Evolutionary conservation across 92 coral and sea anemone genomes (phyloP), one percentile per base, ranked within the genome.

Genomic region (Parazoanthus darwini): DNA sequence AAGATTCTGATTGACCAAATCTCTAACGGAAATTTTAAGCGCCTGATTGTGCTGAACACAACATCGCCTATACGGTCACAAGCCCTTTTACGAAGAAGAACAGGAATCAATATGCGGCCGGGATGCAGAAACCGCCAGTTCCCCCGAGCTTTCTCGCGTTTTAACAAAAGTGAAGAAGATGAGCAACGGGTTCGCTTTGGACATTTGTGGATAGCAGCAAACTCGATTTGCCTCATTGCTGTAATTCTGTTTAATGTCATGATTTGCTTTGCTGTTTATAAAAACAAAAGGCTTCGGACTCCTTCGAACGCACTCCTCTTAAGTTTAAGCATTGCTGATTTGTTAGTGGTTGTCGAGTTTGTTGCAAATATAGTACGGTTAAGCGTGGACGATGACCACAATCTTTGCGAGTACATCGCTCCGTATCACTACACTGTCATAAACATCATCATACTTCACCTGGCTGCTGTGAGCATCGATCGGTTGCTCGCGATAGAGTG

Each of bases 381-480:
- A 11, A 15, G 20, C 56, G 18, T 48, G 38, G 22, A 18, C 66
- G 59, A 4, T 7, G 77, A 39, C 37, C 22, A 33, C 48, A 35
- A 26, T 6, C 8, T 72, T 42, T 48, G 66, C 4, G 33, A 11
- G 10, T 71, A 72, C 78, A 73, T 71, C 6, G 79, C 87, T 23
- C 87, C 66, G 48, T 84, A 46, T 33, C 87, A 84, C 22, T 84
- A 84, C 29, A n/a, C 11, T 11, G 48, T 84, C 18, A 48, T 54
- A 44, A 71, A 23, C 7, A 48, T 84, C 42, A 84, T 71, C 42
- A 71, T 84, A 8, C 51, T 71, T 18, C 87, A 84, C 33, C 44
- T 84, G 66, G 87, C 87, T 25, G 87, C 87, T 16, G 44, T 84
- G 16, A 84, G 87, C 79, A 72, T 84, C 29, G 87, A 84, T 72